Evolutionary conservation across 2,113 vertebrate species (phyloP).

Genomic region (Patagioenas fasciata): DNA sequence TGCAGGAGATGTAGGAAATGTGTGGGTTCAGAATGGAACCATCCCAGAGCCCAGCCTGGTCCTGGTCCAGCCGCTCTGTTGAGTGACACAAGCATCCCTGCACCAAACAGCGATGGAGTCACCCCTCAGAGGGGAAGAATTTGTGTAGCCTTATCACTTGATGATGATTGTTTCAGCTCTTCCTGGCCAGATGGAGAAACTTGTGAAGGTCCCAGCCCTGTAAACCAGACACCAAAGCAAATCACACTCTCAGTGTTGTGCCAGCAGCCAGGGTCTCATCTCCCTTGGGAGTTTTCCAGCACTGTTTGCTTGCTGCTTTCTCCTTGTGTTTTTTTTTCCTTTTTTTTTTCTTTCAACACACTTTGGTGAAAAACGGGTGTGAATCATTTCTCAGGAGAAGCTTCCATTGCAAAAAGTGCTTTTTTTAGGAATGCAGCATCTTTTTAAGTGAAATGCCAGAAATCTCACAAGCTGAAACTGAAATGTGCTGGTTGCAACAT

Average conservation of each 20-base stretch:
- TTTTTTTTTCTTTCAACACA: constrained; percentile 10
- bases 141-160: background rate
- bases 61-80: rapidly evolving
- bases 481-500: constrained; percentile 63
- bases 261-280: background rate
- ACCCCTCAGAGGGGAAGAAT: background rate
- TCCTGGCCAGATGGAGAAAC: constrained; percentile 1
- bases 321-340: background rate
- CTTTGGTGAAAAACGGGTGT: constrained; percentile 45
- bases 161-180: background rate
- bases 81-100: background rate
- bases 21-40: rapidly evolving
- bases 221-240: background rate
- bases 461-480: constrained; percentile 42
- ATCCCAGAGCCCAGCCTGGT: background rate
- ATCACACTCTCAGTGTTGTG: background rate
- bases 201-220: background rate
- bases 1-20: background rate
- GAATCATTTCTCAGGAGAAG: constrained; percentile 26
- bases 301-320: background rate
- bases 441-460: constrained; percentile 53
- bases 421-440: constrained; percentile 52
- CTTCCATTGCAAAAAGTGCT: constrained; percentile 24
- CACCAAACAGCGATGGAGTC: background rate
- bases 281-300: background rate